Percentiles rank a stretch among this genome's conserved stretches.
Conservation (phyloP, 2,113 vertebrate species). For the Euleptes europaea region DNA sequence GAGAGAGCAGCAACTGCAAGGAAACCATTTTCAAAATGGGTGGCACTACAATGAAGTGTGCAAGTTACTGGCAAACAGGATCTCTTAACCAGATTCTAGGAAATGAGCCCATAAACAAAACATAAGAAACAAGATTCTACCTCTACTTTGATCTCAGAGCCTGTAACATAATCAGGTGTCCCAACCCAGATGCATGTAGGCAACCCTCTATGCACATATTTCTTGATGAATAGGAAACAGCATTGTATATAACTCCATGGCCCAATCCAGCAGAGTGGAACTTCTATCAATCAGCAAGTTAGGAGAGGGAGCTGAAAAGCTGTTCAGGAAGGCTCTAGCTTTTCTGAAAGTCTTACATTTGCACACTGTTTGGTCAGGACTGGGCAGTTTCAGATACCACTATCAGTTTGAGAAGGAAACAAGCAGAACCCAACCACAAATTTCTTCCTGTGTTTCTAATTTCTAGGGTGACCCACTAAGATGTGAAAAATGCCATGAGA, state of each 20-base stretch:
- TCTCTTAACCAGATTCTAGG: background rate
- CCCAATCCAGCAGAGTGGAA: background rate
- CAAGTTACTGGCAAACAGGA: background rate
- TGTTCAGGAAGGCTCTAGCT: background rate
- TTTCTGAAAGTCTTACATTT: background rate
- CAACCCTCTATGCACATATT: background rate
- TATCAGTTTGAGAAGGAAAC: background rate
- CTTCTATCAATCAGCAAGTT: background rate
- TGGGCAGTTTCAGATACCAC: background rate
- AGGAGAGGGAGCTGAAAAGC: background rate
- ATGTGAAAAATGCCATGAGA: slow-evolving; percentile 83
- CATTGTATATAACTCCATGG: background rate
- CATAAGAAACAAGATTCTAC: background rate
- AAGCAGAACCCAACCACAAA: background rate
- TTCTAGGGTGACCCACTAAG: slow-evolving; percentile 48
- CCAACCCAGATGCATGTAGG: background rate
- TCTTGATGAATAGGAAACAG: background rate
- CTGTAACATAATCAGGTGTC: background rate
- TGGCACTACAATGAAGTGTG: background rate
- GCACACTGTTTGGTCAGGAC: too few species aligned
- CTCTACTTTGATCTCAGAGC: too few species aligned
- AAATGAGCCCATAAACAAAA: background rate
- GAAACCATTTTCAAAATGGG: background rate
- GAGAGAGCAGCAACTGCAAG: background rate
- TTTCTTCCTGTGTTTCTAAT: slow-evolving; percentile 30